Conservation (phyloP, 2,797 vertebrate genomes). For the Poeciliopsis infans region DNA sequence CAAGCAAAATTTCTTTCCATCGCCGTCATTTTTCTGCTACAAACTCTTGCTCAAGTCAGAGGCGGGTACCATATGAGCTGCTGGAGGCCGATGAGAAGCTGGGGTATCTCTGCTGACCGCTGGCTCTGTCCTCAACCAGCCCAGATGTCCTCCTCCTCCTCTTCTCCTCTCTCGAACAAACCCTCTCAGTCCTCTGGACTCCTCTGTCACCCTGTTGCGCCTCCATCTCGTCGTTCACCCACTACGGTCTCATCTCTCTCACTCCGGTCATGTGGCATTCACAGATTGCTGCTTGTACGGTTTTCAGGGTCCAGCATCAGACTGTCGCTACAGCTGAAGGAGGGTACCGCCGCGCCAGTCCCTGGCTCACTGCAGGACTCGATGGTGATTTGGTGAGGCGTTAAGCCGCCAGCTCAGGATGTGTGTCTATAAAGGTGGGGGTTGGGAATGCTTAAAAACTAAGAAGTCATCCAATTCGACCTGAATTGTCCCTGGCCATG, state of each 20-base stretch:
- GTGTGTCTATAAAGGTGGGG: constrained; percentile 48
- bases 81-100: constrained; percentile 41
- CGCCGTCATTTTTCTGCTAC: background rate
- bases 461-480: constrained; percentile 55
- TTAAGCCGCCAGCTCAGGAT: constrained; percentile 56
- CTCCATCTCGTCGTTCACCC: constrained; percentile 61
- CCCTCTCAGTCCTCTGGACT: constrained; percentile 56
- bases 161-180: constrained; percentile 68
- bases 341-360: constrained; percentile 29
- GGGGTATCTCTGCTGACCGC: constrained; percentile 25
- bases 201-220: constrained; percentile 46
- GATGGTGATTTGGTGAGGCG: constrained; percentile 45
- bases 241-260: constrained; percentile 60
- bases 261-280: constrained; percentile 23
- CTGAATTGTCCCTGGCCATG: constrained; percentile 58
- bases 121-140: constrained; percentile 40
- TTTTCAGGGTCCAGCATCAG: constrained; percentile 27
- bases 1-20: background rate
- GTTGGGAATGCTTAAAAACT: constrained; percentile 64
- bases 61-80: constrained; percentile 51
- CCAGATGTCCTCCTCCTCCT: constrained; percentile 69
- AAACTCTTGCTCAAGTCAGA: background rate
- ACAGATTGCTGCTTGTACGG: constrained; percentile 4
- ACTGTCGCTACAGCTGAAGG: background rate
- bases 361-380: constrained; percentile 24